Conservation (phyloP, 2,797 vertebrate species). For the Pangasius larnaudii region DNA sequence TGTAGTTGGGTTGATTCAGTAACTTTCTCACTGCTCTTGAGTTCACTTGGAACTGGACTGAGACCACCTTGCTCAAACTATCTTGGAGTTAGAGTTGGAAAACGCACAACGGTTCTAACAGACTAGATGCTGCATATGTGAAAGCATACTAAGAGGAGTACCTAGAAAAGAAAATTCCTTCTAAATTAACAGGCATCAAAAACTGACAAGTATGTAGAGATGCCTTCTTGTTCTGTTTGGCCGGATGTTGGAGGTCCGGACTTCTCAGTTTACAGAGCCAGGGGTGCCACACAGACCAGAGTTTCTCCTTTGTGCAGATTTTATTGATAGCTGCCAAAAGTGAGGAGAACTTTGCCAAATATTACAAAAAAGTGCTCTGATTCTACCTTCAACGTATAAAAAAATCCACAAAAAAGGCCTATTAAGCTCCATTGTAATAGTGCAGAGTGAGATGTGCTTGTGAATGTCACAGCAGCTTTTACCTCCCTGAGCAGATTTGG, state of each 20-base stretch:
- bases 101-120: not conserved
- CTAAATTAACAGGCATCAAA: not conserved
- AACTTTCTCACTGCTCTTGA: not conserved
- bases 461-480: constrained; percentile 29
- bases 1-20: not conserved
- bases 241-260: not conserved
- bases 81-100: not conserved
- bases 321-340: not conserved
- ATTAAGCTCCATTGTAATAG: constrained; percentile 32
- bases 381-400: constrained; percentile 16
- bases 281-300: not conserved
- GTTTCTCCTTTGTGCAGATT: not conserved
- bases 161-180: not conserved
- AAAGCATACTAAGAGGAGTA: not conserved
- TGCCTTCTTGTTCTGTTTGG: not conserved
- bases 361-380: constrained; percentile 1
- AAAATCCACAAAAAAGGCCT: constrained; percentile 1
- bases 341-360: constrained; percentile 5
- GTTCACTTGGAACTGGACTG: not conserved
- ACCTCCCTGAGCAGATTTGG: constrained; percentile 41
- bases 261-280: not conserved
- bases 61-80: not conserved
- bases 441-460: constrained; percentile 5
- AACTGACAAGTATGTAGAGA: not conserved
- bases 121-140: not conserved